A percentile compares a stretch with the other conserved stretches of the same genome.
phyloP scores from a whole-genome alignment of 2,888 invertebrate genomes.

The Eristalis tenax region DNA sequence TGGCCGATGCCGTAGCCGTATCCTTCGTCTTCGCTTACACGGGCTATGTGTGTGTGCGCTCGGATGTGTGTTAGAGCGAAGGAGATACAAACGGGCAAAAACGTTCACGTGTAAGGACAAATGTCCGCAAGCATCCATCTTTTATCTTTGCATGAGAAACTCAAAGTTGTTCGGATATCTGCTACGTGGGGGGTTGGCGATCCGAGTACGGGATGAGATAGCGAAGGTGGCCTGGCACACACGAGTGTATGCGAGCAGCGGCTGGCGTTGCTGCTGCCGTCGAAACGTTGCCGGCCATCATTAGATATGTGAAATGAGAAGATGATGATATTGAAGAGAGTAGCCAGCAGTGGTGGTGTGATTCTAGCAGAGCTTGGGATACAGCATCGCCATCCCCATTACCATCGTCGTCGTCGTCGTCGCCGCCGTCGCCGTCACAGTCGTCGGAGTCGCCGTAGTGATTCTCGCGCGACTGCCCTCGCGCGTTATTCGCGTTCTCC shows the following conservation, averaged over 20 bases:
- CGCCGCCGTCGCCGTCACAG: conserved; percentile 10
- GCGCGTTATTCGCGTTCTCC: conserved; percentile 67
- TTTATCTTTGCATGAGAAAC: conserved; percentile 72
- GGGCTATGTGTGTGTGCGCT: not conserved
- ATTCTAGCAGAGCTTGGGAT: conserved; percentile 31
- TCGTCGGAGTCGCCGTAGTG: conserved; percentile 45
- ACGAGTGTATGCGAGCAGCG: conserved; percentile 44
- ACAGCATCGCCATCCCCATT: conserved; percentile 18
- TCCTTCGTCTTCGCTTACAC: conserved; percentile 56
- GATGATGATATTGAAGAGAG: conserved; percentile 66
- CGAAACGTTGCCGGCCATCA: conserved; percentile 66
- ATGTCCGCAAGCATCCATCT: conserved; percentile 72
- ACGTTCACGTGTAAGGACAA: conserved; percentile 70
- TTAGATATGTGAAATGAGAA: conserved; percentile 70
- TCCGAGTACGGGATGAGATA: conserved; percentile 42
- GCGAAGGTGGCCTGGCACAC: conserved; percentile 39
- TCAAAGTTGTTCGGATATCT: conserved; percentile 67
- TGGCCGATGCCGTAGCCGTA: conserved; percentile 18
- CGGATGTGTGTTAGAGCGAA: conserved; percentile 33
- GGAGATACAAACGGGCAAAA: conserved; percentile 55
- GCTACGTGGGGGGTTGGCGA: conserved; percentile 42
- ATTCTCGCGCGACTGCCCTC: conserved; percentile 68
- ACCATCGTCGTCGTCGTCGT: conserved; percentile 42
- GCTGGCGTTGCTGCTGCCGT: conserved; percentile 38
- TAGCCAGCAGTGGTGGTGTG: conserved; percentile 43